Conservation (phyloP, 1,140 invertebrate genomes). For the Myzus persicae region DNA sequence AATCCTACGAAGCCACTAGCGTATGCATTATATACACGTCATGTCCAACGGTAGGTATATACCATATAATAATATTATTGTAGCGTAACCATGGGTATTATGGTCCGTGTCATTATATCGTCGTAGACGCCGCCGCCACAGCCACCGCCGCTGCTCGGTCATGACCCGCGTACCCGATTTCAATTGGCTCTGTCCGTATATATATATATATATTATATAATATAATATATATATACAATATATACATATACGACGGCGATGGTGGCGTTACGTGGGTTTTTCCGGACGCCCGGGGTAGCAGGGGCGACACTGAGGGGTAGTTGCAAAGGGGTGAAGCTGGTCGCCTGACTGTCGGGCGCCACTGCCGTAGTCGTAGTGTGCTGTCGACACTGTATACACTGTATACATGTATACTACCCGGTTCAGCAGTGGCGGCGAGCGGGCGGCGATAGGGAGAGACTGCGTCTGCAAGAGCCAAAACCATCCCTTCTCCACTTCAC, state of each 20-base stretch:
- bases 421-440: not conserved
- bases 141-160: not conserved
- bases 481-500: not conserved
- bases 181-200: not conserved
- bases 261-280: conserved; percentile 28
- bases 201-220: not conserved
- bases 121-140: not conserved
- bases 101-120: conserved; percentile 10
- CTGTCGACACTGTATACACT: conserved; percentile 36
- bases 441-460: not conserved
- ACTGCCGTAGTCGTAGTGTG: conserved; percentile 23
- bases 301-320: not conserved
- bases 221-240: not conserved
- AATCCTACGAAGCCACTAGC: not conserved
- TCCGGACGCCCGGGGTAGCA: not conserved
- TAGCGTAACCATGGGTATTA: not conserved
- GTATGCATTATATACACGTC: not conserved
- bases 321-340: not conserved
- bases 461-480: conserved; percentile 50
- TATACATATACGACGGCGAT: not conserved
- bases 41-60: conserved; percentile 3
- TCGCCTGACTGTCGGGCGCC: conserved; percentile 57
- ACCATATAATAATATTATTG: conserved; percentile 10
- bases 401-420: not conserved
- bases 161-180: not conserved